Conservation (phyloP, 2,888 invertebrate genomes). For the Ctena decussata region DNA sequence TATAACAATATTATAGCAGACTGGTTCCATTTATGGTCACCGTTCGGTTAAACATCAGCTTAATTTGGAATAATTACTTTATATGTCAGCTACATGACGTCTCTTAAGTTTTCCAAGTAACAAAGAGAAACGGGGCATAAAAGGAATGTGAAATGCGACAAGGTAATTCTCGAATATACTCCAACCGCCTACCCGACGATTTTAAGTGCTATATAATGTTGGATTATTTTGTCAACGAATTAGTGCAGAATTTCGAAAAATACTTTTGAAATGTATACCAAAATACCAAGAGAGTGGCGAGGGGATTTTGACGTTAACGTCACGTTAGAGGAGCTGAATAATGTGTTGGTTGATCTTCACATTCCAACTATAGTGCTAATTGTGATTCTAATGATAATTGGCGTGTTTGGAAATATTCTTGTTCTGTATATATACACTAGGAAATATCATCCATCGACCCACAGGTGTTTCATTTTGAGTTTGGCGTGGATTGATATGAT, state of each 20-base stretch:
- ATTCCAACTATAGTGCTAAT: constrained; percentile 75
- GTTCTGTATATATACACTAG: constrained; percentile 73
- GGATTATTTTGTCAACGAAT: neutral
- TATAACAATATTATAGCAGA: too few species aligned
- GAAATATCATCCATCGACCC: constrained; percentile 73
- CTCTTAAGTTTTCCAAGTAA: neutral
- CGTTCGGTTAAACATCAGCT: too few species aligned
- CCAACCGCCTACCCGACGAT: neutral
- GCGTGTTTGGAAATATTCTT: constrained; percentile 73
- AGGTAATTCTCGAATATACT: neutral
- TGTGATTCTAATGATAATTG: constrained; percentile 72
- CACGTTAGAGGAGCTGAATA: constrained; percentile 67
- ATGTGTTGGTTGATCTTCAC: constrained; percentile 65
- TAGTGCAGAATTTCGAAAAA: neutral
- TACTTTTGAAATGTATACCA: constrained; percentile 45
- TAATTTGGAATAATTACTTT: too few species aligned
- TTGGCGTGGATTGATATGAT: constrained; percentile 76
- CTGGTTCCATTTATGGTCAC: too few species aligned
- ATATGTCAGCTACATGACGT: neutral
- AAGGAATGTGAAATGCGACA: neutral
- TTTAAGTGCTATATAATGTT: neutral
- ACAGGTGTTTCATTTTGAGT: constrained; percentile 73
- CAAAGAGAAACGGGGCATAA: neutral
- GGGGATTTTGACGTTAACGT: constrained; percentile 38
- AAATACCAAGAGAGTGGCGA: constrained; percentile 51